Base-by-base conservation (phyloP, 2,113 vertebrate genomes). In the Uropsilus gracilis region DNA sequence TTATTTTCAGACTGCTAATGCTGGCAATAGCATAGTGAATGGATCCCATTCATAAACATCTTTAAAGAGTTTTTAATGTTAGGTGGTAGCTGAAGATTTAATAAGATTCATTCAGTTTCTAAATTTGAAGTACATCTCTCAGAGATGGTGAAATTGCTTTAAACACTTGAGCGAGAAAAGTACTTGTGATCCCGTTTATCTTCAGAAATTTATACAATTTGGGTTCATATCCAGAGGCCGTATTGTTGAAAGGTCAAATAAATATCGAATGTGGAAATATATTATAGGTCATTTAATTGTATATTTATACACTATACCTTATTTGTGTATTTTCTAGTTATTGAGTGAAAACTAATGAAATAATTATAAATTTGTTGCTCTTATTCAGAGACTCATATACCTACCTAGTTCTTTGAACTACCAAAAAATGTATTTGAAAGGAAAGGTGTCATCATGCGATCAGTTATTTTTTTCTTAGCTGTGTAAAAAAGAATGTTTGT, bases 131-230 rank as follows among this genome's bases (percentile, higher is more conserved):
- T 59, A 82, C 72, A 86, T n/a, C n/a, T 30, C 5, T 88, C 66
- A 90, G 61, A 32, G 24, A 69, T 89, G 55, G 94, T 95, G 85
- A 92, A 85, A 73, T 63, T 64, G 28, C n/a, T 90, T 84, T 93
- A 55, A 61, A 53, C 82, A 91, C 28, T 44, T 57, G 4, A 42
- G 66, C n/a, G 92, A 55, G n/a, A 84, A 55, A 88, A 76, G 24
- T 90, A 81, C 26, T 46, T 53, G 14, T 86, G 89, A 76, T 81
- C 73, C 66, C 24, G 75, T 71, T 44, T 9, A 30, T 71, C 37
- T 81, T 78, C 57, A 64, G 34, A 26, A 94, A 69, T 8, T 71
- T 88, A 50, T 5, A 26, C 12, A 87, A 78, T 84, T 64, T 39
- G 78, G 37, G 4, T 90, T 87, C 46, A 61, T 61, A 63, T 55